Conservation (phyloP, 1,140 invertebrate species). For the Papilio polytes region DNA sequence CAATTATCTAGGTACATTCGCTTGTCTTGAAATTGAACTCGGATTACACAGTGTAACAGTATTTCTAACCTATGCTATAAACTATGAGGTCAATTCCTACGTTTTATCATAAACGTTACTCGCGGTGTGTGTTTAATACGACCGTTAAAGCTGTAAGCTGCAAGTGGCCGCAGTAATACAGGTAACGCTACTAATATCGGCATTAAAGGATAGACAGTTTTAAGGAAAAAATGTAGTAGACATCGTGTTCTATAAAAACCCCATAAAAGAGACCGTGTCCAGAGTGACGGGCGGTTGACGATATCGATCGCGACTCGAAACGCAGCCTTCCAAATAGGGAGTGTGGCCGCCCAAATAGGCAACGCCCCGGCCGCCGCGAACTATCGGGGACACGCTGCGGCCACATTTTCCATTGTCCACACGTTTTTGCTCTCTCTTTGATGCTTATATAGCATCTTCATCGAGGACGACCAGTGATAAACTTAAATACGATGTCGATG, state of each 20-base stretch:
- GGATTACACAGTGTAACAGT: background rate
- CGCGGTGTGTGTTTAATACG: background rate
- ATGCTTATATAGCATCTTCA: slow-evolving; percentile 68
- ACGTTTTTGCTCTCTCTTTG: slow-evolving; percentile 67
- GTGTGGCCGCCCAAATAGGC: slow-evolving; percentile 75
- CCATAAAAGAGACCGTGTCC: slow-evolving; percentile 61
- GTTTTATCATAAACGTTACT: slow-evolving; percentile 26
- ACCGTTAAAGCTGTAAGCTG: slow-evolving; percentile 11
- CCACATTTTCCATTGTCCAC: slow-evolving; percentile 78
- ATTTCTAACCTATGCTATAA: background rate
- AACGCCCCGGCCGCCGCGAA: slow-evolving; percentile 56
- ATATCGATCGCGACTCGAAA: slow-evolving; percentile 76
- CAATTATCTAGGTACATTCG: too few relatives aligned
- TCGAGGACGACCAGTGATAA: slow-evolving; percentile 66
- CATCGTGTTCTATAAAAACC: slow-evolving; percentile 51
- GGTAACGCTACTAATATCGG: background rate
- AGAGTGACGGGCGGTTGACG: slow-evolving; percentile 66
- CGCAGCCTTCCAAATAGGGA: slow-evolving; percentile 82
- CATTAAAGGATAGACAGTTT: slow-evolving; percentile 26
- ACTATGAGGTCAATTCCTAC: slow-evolving; percentile 7
- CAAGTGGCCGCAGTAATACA: background rate
- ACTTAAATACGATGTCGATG: slow-evolving; percentile 55
- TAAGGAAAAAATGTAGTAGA: slow-evolving; percentile 27
- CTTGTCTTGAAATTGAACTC: background rate
- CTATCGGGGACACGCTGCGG: slow-evolving; percentile 66